These are phyloP conservation scores for Melanotaenia pygmaea DNA, from an alignment of 2,797 vertebrate genomes.

Conservation along the genomic window DNA sequence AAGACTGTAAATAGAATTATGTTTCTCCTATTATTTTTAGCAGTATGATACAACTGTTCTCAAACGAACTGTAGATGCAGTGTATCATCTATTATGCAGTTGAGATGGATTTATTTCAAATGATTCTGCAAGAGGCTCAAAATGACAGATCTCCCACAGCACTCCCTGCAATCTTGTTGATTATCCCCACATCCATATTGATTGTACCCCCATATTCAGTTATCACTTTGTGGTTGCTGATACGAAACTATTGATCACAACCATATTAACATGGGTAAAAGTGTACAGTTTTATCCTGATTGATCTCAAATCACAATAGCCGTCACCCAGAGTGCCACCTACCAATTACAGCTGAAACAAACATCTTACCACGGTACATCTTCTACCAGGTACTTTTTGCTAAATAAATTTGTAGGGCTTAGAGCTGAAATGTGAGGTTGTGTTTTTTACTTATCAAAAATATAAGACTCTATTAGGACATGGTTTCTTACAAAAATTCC, in stretches of 20 bases:
- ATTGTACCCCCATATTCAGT: conserved; percentile 54
- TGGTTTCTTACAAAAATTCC: conserved; percentile 5
- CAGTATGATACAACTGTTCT: conserved; percentile 30
- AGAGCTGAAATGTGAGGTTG: not conserved
- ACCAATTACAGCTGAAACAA: conserved; percentile 37
- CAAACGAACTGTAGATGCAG: not conserved
- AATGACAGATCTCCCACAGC: conserved; percentile 45
- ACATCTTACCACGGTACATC: conserved; percentile 17
- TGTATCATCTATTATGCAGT: conserved; percentile 5
- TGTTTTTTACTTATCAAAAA: not conserved
- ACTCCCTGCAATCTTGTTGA: conserved; percentile 61
- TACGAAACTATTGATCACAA: conserved; percentile 66
- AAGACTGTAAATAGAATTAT: not conserved
- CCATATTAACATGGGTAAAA: conserved; percentile 63
- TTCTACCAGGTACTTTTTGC: not conserved
- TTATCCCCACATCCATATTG: conserved; percentile 69
- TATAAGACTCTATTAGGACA: not conserved
- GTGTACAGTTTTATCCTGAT: conserved; percentile 52
- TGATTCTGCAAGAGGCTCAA: conserved; percentile 38
- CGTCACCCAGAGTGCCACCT: conserved; percentile 40
- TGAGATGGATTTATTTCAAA: conserved; percentile 50
- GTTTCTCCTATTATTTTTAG: not conserved
- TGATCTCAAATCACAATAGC: conserved; percentile 39
- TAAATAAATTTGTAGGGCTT: conserved; percentile 11
- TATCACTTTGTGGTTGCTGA: conserved; percentile 65